Evolutionary conservation across 2,888 invertebrate species (phyloP).

Genomic region (Calliopum simillimum): DNA sequence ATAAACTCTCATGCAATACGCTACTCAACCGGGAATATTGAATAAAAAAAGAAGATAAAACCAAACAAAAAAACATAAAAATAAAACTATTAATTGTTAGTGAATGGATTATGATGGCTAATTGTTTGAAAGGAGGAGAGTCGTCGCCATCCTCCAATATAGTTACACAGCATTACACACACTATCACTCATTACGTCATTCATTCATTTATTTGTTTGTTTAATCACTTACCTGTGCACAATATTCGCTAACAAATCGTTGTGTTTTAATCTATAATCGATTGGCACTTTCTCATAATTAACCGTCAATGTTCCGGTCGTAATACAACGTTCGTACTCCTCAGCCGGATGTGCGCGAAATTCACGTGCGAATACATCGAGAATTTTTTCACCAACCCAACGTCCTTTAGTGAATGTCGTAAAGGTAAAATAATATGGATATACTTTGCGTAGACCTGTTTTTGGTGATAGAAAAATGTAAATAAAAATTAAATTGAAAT

Average conservation of each 20-base stretch:
- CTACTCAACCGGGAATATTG: too few species aligned
- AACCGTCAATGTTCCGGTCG: conserved; percentile 91
- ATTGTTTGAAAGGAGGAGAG: too few species aligned
- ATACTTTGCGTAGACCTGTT: conserved; percentile 89
- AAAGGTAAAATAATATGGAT: conserved; percentile 97
- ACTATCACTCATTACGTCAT: too few species aligned
- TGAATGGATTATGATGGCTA: too few species aligned
- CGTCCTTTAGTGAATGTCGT: conserved; percentile 96
- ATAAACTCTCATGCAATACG: too few species aligned
- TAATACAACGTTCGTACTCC: conserved; percentile 91
- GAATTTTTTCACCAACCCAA: conserved; percentile 93
- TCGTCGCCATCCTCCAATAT: too few species aligned
- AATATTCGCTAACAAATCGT: conserved; percentile 91
- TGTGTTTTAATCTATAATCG: conserved; percentile 92
- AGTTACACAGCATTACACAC: too few species aligned
- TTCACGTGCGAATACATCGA: conserved; percentile 92
- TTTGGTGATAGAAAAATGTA: conserved; percentile 6
- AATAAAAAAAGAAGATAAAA: too few species aligned
- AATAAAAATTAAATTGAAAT: background rate
- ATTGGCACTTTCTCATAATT: conserved; percentile 92
- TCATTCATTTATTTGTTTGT: too few species aligned
- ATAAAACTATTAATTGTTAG: too few species aligned
- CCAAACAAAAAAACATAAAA: too few species aligned
- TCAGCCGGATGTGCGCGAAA: conserved; percentile 95
- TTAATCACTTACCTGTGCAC: conserved; percentile 82